Base-by-base conservation (phyloP, 2,113 vertebrate species). In the Ploceus nigricollis region DNA sequence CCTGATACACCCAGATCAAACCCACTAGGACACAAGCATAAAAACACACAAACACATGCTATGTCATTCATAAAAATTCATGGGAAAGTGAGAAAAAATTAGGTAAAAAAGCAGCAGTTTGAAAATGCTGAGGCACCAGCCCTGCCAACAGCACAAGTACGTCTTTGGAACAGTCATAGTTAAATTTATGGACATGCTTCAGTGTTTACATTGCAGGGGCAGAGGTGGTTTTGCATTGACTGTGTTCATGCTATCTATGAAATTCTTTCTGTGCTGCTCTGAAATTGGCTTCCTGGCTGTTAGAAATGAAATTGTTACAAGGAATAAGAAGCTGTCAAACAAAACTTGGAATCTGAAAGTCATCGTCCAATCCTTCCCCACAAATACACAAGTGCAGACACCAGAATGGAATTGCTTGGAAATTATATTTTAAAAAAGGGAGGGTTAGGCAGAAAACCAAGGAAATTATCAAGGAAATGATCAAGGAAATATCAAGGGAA, bases 1-100 rank as follows among this genome's bases (percentile, higher is more conserved):
- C 90, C 79, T 77, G 35, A 78, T 63, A 20, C 4, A 48, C 37
- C 69, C 90, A 33, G 80, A 90, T 81, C 88, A 92, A 89, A 81
- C 56, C 58, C 56, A 31, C n/a, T 5, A 24, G 12, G 9, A 71
- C 37, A 4, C 14, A 31, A 73, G 87, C 20, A 44, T 13, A 82
- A 81, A 96, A 93, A 5, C 77, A 82, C 85, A 75, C 64, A 89
- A 81, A 60, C 58, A 56, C 47, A 30, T 22, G 22, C 14, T 6
- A 15, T 20, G 45, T 10, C 80, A 87, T 65, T 84, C 90, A 53
- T 61, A 50, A 81, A 84, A 94, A 90, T 39, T 82, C 63, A 60
- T 7, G 28, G 22, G 20, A 19, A 70, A 70, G 22, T 5, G 8
- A 48, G 16, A 4, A 10, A 24, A 42, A 33, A 37, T 4, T 19